phyloP scores from a whole-genome alignment of 2,113 vertebrate genomes.

The Larimichthys polyactis region DNA sequence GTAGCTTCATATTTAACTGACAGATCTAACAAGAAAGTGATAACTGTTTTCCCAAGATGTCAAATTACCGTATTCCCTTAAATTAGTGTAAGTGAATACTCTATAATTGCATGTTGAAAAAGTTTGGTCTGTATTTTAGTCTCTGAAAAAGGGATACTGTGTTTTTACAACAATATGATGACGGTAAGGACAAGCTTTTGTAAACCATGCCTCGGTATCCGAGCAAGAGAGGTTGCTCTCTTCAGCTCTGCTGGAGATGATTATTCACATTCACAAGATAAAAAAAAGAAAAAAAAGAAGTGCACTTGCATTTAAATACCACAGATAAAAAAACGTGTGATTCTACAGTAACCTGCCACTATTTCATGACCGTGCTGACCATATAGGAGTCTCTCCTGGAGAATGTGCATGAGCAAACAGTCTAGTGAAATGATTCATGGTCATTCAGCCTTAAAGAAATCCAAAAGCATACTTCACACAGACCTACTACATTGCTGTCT shows the following conservation, averaged over 20 bases:
- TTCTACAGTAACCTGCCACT: slow-evolving; percentile 1
- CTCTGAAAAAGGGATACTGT: background rate
- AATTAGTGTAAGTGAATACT: no score
- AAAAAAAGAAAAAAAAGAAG: background rate
- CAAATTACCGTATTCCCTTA: no score
- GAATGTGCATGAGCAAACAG: slow-evolving; percentile 69
- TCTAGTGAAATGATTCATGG: slow-evolving; percentile 57
- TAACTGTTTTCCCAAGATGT: no score
- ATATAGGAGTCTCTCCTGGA: slow-evolving; percentile 40
- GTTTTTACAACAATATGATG: background rate
- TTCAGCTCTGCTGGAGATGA: background rate
- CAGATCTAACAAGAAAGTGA: background rate
- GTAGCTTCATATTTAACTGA: background rate
- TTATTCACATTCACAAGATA: background rate
- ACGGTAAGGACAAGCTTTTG: background rate
- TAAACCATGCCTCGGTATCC: background rate
- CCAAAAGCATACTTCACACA: slow-evolving; percentile 67
- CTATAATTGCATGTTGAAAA: no score
- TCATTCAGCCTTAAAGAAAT: slow-evolving; percentile 57
- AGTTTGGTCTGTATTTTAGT: background rate
- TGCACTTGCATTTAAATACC: background rate
- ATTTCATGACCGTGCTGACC: slow-evolving; percentile 40
- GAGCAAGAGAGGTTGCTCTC: background rate
- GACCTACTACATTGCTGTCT: slow-evolving; percentile 43
- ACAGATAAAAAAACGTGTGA: slow-evolving; percentile 10